These are phyloP conservation scores for Procambarus virginalis DNA, from an alignment of 1,140 invertebrate genomes.

Conservation along the genomic window DNA sequence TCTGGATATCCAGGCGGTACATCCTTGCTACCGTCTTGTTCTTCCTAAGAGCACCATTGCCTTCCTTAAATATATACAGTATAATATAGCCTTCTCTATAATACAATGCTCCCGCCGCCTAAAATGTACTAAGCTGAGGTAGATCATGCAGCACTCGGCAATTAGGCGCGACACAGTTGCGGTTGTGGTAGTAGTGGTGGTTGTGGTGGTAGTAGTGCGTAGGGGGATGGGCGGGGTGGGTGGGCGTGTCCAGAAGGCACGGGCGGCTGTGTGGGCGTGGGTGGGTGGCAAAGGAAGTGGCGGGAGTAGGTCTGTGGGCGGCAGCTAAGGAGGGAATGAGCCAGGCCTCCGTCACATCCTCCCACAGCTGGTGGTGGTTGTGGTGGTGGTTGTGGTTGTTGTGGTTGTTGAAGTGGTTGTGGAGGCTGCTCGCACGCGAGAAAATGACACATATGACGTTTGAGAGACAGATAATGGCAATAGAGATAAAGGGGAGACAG, in stretches of 20 bases:
- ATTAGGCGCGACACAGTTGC: constrained; percentile 52
- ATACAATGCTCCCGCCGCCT: neutral
- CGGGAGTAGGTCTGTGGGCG: constrained; percentile 55
- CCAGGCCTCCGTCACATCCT: constrained; percentile 59
- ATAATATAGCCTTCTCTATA: no score
- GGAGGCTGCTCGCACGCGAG: constrained; percentile 12
- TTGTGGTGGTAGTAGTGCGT: constrained; percentile 57
- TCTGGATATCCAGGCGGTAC: no score
- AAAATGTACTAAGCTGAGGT: constrained; percentile 54
- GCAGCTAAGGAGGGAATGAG: constrained; percentile 49
- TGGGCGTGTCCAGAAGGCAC: constrained; percentile 35
- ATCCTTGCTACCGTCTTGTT: no score
- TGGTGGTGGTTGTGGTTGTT: constrained; percentile 38
- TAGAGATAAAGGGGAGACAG: neutral
- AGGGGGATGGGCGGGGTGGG: neutral
- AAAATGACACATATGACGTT: constrained; percentile 14
- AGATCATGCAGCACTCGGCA: constrained; percentile 45
- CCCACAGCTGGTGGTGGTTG: constrained; percentile 60
- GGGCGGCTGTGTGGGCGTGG: constrained; percentile 59
- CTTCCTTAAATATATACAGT: no score
- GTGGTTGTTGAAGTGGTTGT: neutral
- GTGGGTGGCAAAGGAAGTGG: constrained; percentile 45
- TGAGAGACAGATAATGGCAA: neutral
- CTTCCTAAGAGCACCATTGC: no score
- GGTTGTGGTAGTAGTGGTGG: constrained; percentile 59